These are phyloP conservation scores for Rallus limicola DNA, from an alignment of 2,113 vertebrate genomes.

Conservation along the genomic window DNA sequence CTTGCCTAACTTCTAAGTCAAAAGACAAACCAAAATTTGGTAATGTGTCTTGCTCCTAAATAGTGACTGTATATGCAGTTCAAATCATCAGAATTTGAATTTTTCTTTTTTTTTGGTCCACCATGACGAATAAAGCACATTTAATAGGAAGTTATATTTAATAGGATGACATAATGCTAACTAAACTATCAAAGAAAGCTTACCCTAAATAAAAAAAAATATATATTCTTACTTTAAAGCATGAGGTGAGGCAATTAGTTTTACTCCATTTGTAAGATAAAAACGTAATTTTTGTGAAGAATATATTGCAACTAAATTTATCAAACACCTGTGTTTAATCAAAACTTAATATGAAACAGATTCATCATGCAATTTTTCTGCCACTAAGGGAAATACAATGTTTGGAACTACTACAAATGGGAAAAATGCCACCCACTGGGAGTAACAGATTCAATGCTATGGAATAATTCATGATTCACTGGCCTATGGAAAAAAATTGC, in stretches of 20 bases:
- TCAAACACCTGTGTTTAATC: constrained; percentile 47
- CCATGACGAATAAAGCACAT: background rate
- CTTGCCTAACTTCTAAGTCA: background rate
- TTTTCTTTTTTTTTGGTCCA: background rate
- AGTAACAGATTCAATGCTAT: constrained; percentile 23
- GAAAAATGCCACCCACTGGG: constrained; percentile 52
- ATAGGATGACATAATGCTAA: background rate
- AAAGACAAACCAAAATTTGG: background rate
- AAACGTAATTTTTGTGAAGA: background rate
- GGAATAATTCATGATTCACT: constrained; percentile 60
- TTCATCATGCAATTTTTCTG: constrained; percentile 33
- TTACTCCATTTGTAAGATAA: background rate
- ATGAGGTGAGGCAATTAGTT: background rate
- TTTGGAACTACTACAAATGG: constrained; percentile 59
- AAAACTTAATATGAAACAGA: constrained; percentile 65
- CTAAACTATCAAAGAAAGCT: background rate
- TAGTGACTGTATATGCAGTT: background rate
- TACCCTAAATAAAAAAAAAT: background rate
- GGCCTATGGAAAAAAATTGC: background rate
- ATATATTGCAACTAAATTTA: constrained; percentile 14
- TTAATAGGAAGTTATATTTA: background rate
- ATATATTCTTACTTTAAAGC: background rate
- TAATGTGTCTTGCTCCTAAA: background rate
- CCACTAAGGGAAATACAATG: constrained; percentile 56
- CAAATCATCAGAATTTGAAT: background rate